Conservation (phyloP, 2,113 vertebrate genomes). For the Micromys minutus region DNA sequence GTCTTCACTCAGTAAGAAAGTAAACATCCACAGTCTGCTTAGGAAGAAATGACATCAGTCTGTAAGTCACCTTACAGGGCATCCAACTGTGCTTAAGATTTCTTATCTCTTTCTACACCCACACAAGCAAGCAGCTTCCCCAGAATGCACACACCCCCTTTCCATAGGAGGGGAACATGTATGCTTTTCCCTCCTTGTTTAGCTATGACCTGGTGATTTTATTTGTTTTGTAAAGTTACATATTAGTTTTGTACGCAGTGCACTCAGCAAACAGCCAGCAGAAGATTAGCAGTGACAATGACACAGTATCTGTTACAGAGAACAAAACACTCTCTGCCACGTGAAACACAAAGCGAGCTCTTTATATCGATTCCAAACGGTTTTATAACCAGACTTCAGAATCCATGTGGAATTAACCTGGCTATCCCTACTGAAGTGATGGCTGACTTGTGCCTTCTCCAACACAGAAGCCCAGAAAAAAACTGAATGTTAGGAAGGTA, state of each 20-base stretch:
- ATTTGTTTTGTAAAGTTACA: constrained; percentile 16
- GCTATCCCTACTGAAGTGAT: neutral
- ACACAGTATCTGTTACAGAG: constrained; percentile 19
- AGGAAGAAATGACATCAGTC: neutral
- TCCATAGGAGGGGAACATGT: neutral
- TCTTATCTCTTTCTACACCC: neutral
- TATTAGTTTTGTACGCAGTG: neutral
- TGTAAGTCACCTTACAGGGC: neutral
- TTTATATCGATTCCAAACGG: neutral
- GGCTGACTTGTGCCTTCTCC: neutral
- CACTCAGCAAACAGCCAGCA: constrained; percentile 33
- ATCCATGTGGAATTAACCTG: neutral
- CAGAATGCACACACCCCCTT: neutral
- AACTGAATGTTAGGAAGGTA: neutral
- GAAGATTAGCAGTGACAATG: constrained; percentile 45
- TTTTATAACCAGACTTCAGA: neutral
- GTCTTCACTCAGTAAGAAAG: neutral
- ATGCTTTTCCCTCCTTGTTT: neutral
- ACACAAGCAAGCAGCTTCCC: neutral
- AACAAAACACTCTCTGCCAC: constrained; percentile 48
- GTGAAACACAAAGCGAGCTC: constrained; percentile 53
- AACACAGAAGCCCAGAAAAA: neutral
- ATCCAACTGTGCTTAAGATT: neutral
- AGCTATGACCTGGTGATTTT: neutral
- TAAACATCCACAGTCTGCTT: neutral